These are phyloP conservation scores for Caenorhabditis inopinata DNA, from an alignment of 1,140 invertebrate species.

Conservation along the genomic window DNA sequence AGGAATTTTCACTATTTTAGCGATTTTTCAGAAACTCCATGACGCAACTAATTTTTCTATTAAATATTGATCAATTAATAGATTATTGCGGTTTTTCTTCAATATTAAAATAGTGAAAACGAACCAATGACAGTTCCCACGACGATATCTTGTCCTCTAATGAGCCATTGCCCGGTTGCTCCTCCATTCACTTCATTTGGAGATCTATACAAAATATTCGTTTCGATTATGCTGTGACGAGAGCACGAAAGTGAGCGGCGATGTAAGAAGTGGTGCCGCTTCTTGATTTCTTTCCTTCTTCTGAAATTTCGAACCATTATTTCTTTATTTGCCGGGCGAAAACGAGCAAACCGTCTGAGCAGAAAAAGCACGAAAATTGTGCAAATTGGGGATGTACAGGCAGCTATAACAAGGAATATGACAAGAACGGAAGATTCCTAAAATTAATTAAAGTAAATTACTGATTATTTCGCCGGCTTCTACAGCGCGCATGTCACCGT, in stretches of 20 bases:
- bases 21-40: too few species aligned
- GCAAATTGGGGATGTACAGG: background rate
- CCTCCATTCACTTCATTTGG: constrained; percentile 23
- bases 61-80: too few species aligned
- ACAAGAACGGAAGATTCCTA: background rate
- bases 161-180: constrained; percentile 16
- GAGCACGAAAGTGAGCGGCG: background rate
- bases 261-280: background rate
- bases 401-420: background rate
- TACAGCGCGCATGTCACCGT: too few species aligned
- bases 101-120: background rate
- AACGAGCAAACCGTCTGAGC: background rate
- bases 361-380: background rate
- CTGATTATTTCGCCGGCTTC: too few species aligned
- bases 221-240: constrained; percentile 42
- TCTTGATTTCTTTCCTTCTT: background rate
- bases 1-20: too few species aligned
- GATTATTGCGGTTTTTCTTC: too few species aligned
- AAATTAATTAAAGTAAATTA: too few species aligned
- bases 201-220: constrained; percentile 43
- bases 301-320: background rate
- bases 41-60: too few species aligned
- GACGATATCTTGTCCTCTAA: constrained; percentile 34
- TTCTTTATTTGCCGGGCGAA: background rate
- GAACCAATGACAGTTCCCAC: constrained; percentile 37